These are phyloP conservation scores for Lacanobia wlatinum DNA, from an alignment of 2,888 invertebrate species.

Conservation along the genomic window DNA sequence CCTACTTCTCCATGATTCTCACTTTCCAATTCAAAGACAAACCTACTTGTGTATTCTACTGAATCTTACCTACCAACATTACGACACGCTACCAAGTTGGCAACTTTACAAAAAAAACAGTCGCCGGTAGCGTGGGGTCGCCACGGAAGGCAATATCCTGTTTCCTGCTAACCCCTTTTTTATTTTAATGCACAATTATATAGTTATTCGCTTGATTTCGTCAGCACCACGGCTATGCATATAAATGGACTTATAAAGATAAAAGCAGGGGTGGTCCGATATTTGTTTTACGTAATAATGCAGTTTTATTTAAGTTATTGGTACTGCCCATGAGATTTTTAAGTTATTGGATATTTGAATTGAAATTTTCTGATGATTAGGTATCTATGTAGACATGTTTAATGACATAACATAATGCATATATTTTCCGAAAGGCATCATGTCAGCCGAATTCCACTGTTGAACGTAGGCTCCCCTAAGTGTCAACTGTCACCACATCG, in stretches of 20 bases:
- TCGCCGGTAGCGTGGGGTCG: conserved; percentile 81
- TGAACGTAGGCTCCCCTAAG: no score
- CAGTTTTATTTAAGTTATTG: conserved; percentile 42
- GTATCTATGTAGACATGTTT: not conserved
- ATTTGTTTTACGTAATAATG: conserved; percentile 55
- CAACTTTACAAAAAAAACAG: conserved; percentile 63
- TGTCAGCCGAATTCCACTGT: no score
- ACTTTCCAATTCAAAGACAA: conserved; percentile 47
- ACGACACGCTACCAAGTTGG: conserved; percentile 68
- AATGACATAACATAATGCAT: not conserved
- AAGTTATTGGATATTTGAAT: conserved; percentile 3
- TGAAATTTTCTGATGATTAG: not conserved
- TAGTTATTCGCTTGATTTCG: conserved; percentile 88
- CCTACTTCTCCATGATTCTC: not conserved
- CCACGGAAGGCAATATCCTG: conserved; percentile 89
- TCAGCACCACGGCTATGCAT: conserved; percentile 76
- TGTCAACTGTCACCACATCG: no score
- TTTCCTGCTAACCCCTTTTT: conserved; percentile 86
- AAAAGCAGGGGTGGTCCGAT: conserved; percentile 73
- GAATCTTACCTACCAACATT: conserved; percentile 43
- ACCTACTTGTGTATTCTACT: conserved; percentile 58
- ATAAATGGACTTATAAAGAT: conserved; percentile 77
- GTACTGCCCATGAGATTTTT: not conserved
- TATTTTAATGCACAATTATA: conserved; percentile 86
- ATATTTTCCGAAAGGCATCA: not conserved